Conservation (phyloP, 2,888 invertebrate genomes). For the Scaptodrosophila latifasciaeformis region DNA sequence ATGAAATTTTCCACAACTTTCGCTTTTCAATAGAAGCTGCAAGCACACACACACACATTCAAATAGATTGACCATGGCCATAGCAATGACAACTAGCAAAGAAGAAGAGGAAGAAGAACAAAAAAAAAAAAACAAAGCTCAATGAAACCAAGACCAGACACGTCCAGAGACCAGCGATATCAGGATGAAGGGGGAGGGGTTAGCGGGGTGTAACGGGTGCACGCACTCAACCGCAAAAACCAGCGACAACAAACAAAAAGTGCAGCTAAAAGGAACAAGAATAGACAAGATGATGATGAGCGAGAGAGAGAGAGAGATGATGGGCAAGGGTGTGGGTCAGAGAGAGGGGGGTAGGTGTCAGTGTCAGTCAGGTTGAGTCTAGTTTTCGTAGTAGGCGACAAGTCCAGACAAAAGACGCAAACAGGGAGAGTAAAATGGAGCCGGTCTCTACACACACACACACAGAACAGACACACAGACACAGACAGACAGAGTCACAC, state of each 20-base stretch:
- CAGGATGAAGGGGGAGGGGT: too few relatives aligned
- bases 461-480: slow-evolving; percentile 8
- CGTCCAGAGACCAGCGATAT: too few relatives aligned
- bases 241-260: slow-evolving; percentile 7
- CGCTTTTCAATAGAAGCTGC: slow-evolving; percentile 32
- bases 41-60: slow-evolving; percentile 4
- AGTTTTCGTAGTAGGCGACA: background rate
- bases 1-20: slow-evolving; percentile 30
- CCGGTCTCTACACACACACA: slow-evolving; percentile 11
- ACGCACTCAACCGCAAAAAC: slow-evolving; percentile 36
- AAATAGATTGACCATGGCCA: too few relatives aligned
- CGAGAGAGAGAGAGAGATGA: background rate
- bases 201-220: too few relatives aligned
- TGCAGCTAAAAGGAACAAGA: background rate
- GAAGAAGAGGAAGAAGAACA: background rate
- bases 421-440: slow-evolving; percentile 7
- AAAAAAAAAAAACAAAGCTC: slow-evolving; percentile 29
- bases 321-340: background rate
- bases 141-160: slow-evolving; percentile 5
- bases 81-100: background rate
- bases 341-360: background rate
- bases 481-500: slow-evolving; percentile 18
- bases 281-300: too few relatives aligned
- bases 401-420: background rate
- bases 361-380: background rate